Conservation (phyloP, 2,113 vertebrate genomes). For the Beaufortia kweichowensis region DNA sequence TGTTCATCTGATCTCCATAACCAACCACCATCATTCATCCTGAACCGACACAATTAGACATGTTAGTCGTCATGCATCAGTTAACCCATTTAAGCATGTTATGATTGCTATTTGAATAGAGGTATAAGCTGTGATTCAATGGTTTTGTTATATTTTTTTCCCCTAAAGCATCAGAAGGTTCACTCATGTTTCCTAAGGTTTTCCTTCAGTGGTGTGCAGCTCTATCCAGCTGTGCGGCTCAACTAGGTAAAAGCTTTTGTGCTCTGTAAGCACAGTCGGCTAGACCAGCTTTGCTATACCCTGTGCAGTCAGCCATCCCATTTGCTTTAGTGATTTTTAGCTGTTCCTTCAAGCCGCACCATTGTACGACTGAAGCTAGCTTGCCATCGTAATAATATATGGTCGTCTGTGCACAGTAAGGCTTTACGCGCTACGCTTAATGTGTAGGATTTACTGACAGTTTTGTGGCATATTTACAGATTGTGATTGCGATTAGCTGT, state of each 20-base stretch:
- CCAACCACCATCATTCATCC: slow-evolving; percentile 24
- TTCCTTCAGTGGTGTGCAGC: slow-evolving; percentile 75
- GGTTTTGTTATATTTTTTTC: slow-evolving; percentile 62
- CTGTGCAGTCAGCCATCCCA: slow-evolving; percentile 44
- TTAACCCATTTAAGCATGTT: neutral
- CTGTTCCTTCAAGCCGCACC: slow-evolving; percentile 11
- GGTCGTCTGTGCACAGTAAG: neutral
- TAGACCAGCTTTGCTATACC: slow-evolving; percentile 31
- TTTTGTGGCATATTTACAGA: neutral
- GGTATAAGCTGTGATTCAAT: slow-evolving; percentile 37
- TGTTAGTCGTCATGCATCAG: neutral
- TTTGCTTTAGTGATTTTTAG: slow-evolving; percentile 41
- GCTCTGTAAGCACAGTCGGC: slow-evolving; percentile 26
- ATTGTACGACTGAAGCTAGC: slow-evolving; percentile 14
- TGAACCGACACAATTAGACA: neutral
- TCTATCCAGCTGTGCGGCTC: slow-evolving; percentile 68
- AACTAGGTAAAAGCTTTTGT: slow-evolving; percentile 71
- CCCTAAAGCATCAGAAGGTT: slow-evolving; percentile 62
- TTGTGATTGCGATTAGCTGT: neutral
- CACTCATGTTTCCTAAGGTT: slow-evolving; percentile 75
- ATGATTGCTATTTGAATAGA: slow-evolving; percentile 49
- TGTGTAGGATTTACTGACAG: slow-evolving; percentile 13
- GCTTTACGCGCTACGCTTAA: slow-evolving; percentile 1
- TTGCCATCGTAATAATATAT: neutral
- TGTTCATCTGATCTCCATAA: slow-evolving; percentile 33